A percentile compares a stretch with the other conserved stretches of the same genome.
Conservation (phyloP, 2,888 invertebrate genomes). For the Seira ritae region DNA sequence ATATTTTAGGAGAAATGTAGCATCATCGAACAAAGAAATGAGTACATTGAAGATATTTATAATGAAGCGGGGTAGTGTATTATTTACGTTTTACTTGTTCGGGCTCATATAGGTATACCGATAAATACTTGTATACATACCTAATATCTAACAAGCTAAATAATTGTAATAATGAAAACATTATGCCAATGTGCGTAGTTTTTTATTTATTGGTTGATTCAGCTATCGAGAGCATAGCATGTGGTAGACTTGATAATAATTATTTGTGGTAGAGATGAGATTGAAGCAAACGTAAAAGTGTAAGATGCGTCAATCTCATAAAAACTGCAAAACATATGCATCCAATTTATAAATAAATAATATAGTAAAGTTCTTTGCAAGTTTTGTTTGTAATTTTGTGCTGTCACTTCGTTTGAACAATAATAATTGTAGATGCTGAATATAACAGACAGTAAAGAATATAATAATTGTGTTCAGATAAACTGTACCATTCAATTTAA, state of each 20-base stretch:
- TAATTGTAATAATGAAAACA: too few relatives aligned
- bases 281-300: background rate
- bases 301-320: too few relatives aligned
- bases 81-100: slow-evolving; percentile 41
- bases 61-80: too few relatives aligned
- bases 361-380: background rate
- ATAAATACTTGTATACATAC: background rate
- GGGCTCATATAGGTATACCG: slow-evolving; percentile 33
- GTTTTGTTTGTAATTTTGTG: slow-evolving; percentile 22
- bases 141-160: background rate
- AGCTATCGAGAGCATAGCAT: slow-evolving; percentile 9
- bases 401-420: slow-evolving; percentile 28
- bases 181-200: too few relatives aligned
- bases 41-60: too few relatives aligned
- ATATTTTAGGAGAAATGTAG: too few relatives aligned
- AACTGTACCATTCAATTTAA: too few relatives aligned
- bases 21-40: too few relatives aligned
- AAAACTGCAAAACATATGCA: too few relatives aligned
- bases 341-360: too few relatives aligned
- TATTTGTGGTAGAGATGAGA: background rate
- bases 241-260: slow-evolving; percentile 34
- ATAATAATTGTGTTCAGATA: slow-evolving; percentile 20
- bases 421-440: slow-evolving; percentile 31
- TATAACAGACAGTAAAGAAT: slow-evolving; percentile 25
- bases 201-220: slow-evolving; percentile 3